Base-by-base conservation (phyloP, 1,140 invertebrate species). In the Tenebrio molitor region DNA sequence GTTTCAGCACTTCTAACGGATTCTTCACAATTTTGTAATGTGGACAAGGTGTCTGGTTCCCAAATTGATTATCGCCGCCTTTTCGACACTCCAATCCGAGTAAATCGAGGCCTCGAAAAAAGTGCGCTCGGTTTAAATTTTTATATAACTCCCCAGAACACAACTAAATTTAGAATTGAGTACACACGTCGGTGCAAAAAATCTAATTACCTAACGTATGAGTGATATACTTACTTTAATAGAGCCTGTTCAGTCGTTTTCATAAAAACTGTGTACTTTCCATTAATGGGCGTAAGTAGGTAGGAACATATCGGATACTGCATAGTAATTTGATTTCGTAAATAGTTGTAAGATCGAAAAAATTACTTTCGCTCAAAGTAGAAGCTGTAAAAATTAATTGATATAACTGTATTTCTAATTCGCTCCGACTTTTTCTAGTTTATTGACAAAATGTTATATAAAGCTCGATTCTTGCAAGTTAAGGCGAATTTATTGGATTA, bases 391-490 rank as follows among this genome's bases (percentile, higher is more conserved):
- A 53, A 25, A n/a, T 53, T 53, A 53, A 53, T 53, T 19, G 46
- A 53, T 53, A 21, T 53, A 53, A 21, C 17, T 53, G 21, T n/a
- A 10, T 53, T 25, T 53, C 21, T 19, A 53, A 53, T 53, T 44
- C 46, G 46, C 46, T n/a, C 19, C 46, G 23, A 53, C 10, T 53
- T 53, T 53, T 53, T 50, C 16, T 21, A 15, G 23, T n/a, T 23
- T 23, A 21, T 53, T 23, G 46, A 53, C 46, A 53, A 53, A 53
- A 53, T 14, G 46, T 53, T 53, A 53, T 19, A 53, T 53, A 53
- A 53, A 53, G 21, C 17, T 23, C 14, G 23, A 6, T 23, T 53
- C 10, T 53, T 53, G 8, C 46, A 19, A 23, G 1, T 23, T 53
- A 53, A 53, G 21, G 46, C 23, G 21, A 10, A 53, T 53, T 53